phyloP scores from a whole-genome alignment of 2,113 vertebrate species.

The Tragelaphus scriptus region DNA sequence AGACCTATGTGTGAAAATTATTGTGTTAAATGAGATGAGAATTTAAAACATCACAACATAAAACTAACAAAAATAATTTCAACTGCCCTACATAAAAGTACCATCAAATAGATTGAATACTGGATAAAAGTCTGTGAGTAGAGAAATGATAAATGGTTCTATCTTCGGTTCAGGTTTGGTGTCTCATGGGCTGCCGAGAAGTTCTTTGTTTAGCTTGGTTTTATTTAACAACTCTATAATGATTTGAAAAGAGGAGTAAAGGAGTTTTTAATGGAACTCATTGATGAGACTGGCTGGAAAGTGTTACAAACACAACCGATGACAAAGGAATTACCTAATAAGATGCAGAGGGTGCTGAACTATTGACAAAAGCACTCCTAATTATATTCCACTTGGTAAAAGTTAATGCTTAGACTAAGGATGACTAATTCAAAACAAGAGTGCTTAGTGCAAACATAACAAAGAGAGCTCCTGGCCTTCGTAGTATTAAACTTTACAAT shows the following conservation, averaged over 20 bases:
- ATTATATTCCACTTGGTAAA: neutral
- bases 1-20: neutral
- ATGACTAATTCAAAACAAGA: slow-evolving; percentile 15
- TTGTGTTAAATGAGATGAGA: neutral
- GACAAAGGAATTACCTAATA: slow-evolving; percentile 32
- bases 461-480: neutral
- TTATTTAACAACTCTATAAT: slow-evolving; percentile 51
- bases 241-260: slow-evolving; percentile 30
- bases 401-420: slow-evolving; percentile 11
- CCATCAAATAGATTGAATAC: neutral
- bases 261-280: slow-evolving; percentile 14
- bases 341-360: neutral
- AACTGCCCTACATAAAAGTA: neutral
- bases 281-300: neutral
- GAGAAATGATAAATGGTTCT: neutral
- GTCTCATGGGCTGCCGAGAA: neutral
- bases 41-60: neutral
- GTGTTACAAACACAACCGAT: neutral
- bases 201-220: slow-evolving; percentile 10
- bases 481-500: neutral
- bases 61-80: slow-evolving; percentile 25
- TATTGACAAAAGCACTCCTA: neutral
- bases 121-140: neutral
- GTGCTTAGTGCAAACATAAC: neutral
- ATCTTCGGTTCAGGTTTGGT: neutral